Evolutionary conservation across 1,140 invertebrate species (phyloP), one percentile per base, ranked within the genome.

Genomic region (Atta texana): DNA sequence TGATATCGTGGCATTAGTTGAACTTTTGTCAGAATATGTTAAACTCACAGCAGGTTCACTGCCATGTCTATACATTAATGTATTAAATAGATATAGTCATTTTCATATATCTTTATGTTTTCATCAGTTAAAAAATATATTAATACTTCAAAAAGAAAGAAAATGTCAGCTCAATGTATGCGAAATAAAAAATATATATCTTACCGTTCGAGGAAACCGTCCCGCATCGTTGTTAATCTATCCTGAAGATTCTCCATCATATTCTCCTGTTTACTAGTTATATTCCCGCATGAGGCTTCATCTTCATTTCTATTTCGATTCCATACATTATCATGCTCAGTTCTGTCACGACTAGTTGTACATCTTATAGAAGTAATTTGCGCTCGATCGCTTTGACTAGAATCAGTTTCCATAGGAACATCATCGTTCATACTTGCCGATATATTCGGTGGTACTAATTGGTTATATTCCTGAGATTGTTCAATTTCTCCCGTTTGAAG

Each of bases 21-120:
- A 95, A 86, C 96, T 95, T 91, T 95, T 95, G 75, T 95, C 95
- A 18, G 95, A 95, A 89, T 95, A 96, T 61, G 94, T 95, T 81
- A 96, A 93, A 92, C 94, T 96, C 3, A 97, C 96, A 68, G 96
- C 95, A 76, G 96, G 96, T 90, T 96, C 96, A 77, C 94, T 95
- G 53, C 96, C 95, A 92, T 96, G 95, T 91, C 96, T 96, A 51
- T 53, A 93, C 93, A 28, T 71, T 57, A 69, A 34, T 66, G 39
- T 71, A 28, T 63, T 77, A 81, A 6, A 66, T 53, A 63, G 28
- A 28, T 74, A 75, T n/a, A 51, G 69, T 24, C 34, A 34, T 44
- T 55, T 3, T 44, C 28, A 21, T 16, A 31, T 12, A 12, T 28
- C n/a, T 66, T 68, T 5, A 78, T 2, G 6, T 39, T 39, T 39